Evolutionary conservation across 2,113 vertebrate species (phyloP).

Genomic region (Nesogale talazaci): DNA sequence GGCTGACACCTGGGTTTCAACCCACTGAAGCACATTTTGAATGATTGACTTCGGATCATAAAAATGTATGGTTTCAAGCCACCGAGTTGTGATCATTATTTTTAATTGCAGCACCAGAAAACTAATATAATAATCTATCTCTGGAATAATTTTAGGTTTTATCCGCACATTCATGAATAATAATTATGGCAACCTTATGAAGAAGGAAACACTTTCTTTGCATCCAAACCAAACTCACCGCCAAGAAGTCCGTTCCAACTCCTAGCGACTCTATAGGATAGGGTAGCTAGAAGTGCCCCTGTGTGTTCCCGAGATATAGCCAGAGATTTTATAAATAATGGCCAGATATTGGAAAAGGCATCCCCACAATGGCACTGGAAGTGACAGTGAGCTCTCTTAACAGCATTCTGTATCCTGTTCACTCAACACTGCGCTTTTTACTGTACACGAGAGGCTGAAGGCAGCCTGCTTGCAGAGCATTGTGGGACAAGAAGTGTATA

Average conservation of each 20-base stretch:
- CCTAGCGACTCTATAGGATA: too few species aligned
- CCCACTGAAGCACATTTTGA: not conserved
- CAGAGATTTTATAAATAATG: not conserved
- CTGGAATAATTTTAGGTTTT: not conserved
- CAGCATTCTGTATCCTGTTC: not conserved
- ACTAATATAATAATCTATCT: not conserved
- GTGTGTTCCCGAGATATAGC: not conserved
- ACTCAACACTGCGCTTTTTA: not conserved
- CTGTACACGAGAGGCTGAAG: not conserved
- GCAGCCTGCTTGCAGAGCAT: not conserved
- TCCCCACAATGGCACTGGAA: not conserved
- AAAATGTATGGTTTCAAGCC: not conserved
- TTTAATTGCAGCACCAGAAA: not conserved
- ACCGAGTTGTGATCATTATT: not conserved
- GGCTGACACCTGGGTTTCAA: not conserved
- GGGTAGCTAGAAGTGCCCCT: too few species aligned
- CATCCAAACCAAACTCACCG: too few species aligned
- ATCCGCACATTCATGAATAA: not conserved
- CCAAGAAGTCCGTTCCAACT: too few species aligned
- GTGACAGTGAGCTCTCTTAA: not conserved
- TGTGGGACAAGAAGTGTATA: not conserved
- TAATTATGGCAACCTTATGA: not conserved
- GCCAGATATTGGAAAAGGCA: not conserved
- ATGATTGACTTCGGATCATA: not conserved
- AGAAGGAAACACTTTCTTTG: conserved; percentile 12